Base-by-base conservation (phyloP, 2,113 vertebrate genomes). In the Elachura formosa region DNA sequence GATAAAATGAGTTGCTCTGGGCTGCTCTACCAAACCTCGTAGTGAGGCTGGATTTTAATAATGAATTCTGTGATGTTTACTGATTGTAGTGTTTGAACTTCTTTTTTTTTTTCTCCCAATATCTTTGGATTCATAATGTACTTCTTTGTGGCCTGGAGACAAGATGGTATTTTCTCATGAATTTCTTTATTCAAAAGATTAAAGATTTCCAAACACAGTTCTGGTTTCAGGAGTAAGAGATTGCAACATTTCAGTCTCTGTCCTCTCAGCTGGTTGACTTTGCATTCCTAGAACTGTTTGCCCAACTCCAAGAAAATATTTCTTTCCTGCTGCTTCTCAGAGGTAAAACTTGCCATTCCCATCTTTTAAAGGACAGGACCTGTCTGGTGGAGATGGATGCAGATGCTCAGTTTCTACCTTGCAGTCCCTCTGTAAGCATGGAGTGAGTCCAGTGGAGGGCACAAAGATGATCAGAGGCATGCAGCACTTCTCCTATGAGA, bases 81-180 rank as follows among this genome's bases (percentile, higher is more conserved):
- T 33, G 61, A 63, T 54, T 3, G 2, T 24, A 24, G 5, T 34
- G 25, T 31, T 73, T 10, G n/a, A 51, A 59, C 5, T 24, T 64
- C 3, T 29, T 23, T 18, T 24, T 19, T 24, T 36, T 54, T n/a
- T 5, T 1, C 7, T 5, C 17, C 6, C 6, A 11, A 0, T n/a
- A 3, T 52, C 59, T 71, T 0, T 21, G 10, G 34, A 38, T 88
- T 67, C 26, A 13, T 19, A 36, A 48, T 29, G 34, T 21, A 18
- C 43, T 4, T 1, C 4, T 84, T 33, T 80, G 15, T 73, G 33
- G 14, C 41, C n/a, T 78, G 43, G 31, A 66, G 10, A 23, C 17
- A 58, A 1, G 18, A 43, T 36, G 19, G 13, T 7, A 14, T 59
- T 90, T 77, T 77, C 21, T 72, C 24, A 33, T 79, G 0, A 67